A percentile compares a stretch with the other conserved stretches of the same genome.
Conservation (phyloP, 2,113 vertebrate species). For the Furnarius figulus region DNA sequence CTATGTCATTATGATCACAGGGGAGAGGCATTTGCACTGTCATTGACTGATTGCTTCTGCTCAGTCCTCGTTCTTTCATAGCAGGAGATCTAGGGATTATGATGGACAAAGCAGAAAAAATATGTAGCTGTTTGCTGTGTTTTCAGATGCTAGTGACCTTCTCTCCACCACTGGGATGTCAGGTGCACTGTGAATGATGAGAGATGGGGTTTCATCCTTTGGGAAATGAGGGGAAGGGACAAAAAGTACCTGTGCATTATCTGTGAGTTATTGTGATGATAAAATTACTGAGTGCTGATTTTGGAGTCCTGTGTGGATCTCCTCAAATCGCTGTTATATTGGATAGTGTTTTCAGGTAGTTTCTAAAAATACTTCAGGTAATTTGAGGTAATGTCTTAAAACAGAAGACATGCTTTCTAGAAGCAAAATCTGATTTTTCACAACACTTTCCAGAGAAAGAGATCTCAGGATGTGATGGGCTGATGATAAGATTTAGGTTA, state of each 20-base stretch:
- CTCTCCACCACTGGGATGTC: neutral
- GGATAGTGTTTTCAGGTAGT: neutral
- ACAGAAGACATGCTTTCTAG: neutral
- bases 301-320: neutral
- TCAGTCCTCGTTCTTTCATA: neutral
- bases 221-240: neutral
- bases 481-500: neutral
- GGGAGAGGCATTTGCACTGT: conserved; percentile 24
- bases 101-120: conserved; percentile 6
- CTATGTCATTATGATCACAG: conserved; percentile 36
- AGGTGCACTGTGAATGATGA: neutral
- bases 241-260: neutral
- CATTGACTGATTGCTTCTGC: conserved; percentile 46
- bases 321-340: neutral
- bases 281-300: neutral
- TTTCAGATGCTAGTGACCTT: neutral
- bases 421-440: neutral
- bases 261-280: neutral
- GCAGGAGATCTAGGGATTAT: neutral
- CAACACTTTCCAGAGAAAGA: neutral
- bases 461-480: neutral
- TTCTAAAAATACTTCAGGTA: neutral
- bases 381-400: neutral
- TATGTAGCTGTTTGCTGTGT: neutral
- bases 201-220: neutral